A percentile compares a stretch with the other conserved stretches of the same genome.
These are phyloP conservation scores for Sternotherus odoratus DNA, from an alignment of 2,797 vertebrate species.

Conservation along the genomic window DNA sequence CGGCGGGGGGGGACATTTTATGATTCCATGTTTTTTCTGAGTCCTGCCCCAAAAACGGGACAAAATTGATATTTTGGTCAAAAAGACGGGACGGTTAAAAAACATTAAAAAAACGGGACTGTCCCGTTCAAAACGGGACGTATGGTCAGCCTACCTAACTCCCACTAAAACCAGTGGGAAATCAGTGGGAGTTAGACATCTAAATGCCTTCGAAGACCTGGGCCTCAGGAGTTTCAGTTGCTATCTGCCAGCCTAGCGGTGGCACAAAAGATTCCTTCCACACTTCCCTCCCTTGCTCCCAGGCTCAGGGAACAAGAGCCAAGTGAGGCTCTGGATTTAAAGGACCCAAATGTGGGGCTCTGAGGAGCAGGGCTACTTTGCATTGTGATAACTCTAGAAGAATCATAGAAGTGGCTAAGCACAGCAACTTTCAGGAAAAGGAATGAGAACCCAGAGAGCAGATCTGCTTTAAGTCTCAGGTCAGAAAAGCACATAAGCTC, in stretches of 20 bases:
- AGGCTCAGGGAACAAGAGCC: background rate
- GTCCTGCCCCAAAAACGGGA: too few species aligned
- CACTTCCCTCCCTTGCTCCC: background rate
- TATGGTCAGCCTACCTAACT: background rate
- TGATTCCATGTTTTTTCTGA: too few species aligned
- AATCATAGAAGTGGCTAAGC: background rate
- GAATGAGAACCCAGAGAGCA: background rate
- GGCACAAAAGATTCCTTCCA: background rate
- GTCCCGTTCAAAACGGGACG: too few species aligned
- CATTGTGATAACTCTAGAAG: background rate
- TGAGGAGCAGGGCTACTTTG: background rate
- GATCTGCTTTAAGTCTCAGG: background rate
- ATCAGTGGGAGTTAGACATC: background rate
- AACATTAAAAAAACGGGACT: too few species aligned
- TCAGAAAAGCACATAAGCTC: background rate
- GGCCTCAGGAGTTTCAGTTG: background rate
- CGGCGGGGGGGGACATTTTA: too few species aligned
- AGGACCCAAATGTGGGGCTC: constrained; percentile 7
- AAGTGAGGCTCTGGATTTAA: background rate
- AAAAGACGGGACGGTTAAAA: too few species aligned
- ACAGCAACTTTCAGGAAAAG: background rate
- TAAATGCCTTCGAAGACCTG: background rate
- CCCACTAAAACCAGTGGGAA: background rate
- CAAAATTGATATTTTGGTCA: too few species aligned
- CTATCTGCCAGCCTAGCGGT: background rate